phyloP scores from a whole-genome alignment of 2,888 invertebrate genomes.

The Julus scandinavius region DNA sequence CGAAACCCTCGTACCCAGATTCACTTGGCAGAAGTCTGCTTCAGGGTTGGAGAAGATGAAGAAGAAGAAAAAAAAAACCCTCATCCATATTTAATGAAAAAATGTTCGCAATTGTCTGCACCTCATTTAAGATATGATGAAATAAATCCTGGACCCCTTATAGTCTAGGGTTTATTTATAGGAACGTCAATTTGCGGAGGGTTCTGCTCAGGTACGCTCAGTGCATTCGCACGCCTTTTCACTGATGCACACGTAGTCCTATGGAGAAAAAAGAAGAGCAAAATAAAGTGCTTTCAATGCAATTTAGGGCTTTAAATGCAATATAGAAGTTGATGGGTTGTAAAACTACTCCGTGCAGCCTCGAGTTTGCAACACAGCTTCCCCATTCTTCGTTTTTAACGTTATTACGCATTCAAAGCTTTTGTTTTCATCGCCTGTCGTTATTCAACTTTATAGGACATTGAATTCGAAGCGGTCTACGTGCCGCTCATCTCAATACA shows the following conservation, averaged over 20 bases:
- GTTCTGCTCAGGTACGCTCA: background rate
- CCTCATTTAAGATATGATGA: background rate
- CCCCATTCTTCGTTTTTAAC: background rate
- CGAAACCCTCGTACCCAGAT: background rate
- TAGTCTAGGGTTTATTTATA: background rate
- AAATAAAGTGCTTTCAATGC: constrained; percentile 1
- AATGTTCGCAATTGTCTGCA: background rate
- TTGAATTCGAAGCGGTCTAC: background rate
- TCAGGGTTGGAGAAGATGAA: too few relatives aligned
- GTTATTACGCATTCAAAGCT: constrained; percentile 1
- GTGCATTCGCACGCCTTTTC: background rate
- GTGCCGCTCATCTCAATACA: background rate
- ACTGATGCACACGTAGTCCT: background rate
- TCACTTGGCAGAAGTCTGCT: background rate
- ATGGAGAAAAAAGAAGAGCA: background rate
- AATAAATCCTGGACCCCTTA: background rate
- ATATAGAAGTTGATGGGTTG: constrained; percentile 1
- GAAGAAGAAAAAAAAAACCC: background rate
- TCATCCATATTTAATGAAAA: constrained; percentile 1
- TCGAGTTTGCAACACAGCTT: background rate
- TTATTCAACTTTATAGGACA: constrained; percentile 1
- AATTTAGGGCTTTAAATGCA: constrained; percentile 1
- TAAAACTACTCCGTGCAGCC: background rate
- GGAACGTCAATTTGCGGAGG: too few relatives aligned
- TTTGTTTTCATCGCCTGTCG: constrained; percentile 1